A percentile compares a stretch with the other conserved stretches of the same genome.
Evolutionary conservation across 2,113 vertebrate species (phyloP).

Genomic region (Labrus mixtus): DNA sequence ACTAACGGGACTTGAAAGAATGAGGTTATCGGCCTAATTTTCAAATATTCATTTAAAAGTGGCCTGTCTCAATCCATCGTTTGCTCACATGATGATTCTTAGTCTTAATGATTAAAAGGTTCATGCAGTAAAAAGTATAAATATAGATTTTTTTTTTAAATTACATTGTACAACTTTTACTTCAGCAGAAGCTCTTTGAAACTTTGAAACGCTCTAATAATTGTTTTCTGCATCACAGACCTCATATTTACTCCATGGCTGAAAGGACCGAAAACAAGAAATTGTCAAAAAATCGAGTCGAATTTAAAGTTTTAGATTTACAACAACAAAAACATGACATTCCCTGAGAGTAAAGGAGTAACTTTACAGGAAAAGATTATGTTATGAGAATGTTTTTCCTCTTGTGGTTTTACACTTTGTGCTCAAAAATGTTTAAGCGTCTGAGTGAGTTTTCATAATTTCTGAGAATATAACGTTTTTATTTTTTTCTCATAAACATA

Average conservation of each 20-base stretch:
- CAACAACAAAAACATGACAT: too few species aligned
- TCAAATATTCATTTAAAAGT: constrained; percentile 5
- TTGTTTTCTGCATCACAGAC: neutral
- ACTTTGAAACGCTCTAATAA: neutral
- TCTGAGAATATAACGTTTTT: too few species aligned
- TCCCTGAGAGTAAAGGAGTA: too few species aligned
- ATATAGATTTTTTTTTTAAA: neutral
- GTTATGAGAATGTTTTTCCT: too few species aligned
- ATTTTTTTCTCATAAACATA: too few species aligned
- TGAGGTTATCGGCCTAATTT: constrained; percentile 19
- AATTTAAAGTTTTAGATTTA: too few species aligned
- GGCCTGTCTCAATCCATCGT: neutral
- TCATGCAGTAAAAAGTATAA: neutral
- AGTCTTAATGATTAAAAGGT: neutral
- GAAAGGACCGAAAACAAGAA: too few species aligned
- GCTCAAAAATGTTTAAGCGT: too few species aligned
- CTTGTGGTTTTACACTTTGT: too few species aligned
- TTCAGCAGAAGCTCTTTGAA: neutral
- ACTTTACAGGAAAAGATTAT: too few species aligned
- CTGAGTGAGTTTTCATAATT: too few species aligned
- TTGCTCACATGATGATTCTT: neutral
- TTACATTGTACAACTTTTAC: neutral
- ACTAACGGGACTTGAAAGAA: constrained; percentile 31
- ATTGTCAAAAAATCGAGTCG: too few species aligned
- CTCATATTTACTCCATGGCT: neutral